phyloP scores from a whole-genome alignment of 2,797 vertebrate genomes.

The Alouatta caraya region DNA sequence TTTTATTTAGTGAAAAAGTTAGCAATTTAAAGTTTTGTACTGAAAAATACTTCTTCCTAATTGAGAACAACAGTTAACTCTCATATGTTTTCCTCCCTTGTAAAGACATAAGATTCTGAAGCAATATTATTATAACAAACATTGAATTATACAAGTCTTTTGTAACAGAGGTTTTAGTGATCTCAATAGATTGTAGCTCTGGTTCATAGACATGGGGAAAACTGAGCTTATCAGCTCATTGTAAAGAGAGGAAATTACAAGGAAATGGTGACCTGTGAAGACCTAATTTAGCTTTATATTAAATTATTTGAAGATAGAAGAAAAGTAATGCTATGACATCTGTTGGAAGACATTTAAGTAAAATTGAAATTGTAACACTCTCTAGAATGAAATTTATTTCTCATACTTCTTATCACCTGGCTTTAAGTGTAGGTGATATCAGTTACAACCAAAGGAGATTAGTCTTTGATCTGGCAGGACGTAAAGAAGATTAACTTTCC shows the following conservation, averaged over 20 bases:
- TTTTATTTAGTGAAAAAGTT: constrained; percentile 8
- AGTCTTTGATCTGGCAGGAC: not conserved
- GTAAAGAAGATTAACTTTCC: not conserved
- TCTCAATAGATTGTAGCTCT: not conserved
- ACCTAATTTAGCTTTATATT: not conserved
- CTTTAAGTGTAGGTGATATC: not conserved
- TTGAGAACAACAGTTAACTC: not conserved
- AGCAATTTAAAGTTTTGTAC: not conserved
- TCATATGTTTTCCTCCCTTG: not conserved
- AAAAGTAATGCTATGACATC: not conserved
- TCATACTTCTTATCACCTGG: not conserved
- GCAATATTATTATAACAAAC: not conserved
- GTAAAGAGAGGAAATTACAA: not conserved
- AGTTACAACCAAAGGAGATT: not conserved
- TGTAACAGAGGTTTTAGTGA: not conserved
- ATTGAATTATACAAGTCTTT: not conserved
- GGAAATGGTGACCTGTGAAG: not conserved
- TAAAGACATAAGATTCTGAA: not conserved
- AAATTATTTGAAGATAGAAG: constrained; percentile 18
- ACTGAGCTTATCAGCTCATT: not conserved
- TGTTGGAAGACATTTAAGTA: not conserved
- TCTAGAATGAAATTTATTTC: not conserved
- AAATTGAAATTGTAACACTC: not conserved
- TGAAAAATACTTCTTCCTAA: not conserved
- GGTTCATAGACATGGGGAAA: not conserved